Evolutionary conservation across 2,113 vertebrate species (phyloP), one percentile per base, ranked within the genome.

Genomic region (Pyxicephalus adspersus): DNA sequence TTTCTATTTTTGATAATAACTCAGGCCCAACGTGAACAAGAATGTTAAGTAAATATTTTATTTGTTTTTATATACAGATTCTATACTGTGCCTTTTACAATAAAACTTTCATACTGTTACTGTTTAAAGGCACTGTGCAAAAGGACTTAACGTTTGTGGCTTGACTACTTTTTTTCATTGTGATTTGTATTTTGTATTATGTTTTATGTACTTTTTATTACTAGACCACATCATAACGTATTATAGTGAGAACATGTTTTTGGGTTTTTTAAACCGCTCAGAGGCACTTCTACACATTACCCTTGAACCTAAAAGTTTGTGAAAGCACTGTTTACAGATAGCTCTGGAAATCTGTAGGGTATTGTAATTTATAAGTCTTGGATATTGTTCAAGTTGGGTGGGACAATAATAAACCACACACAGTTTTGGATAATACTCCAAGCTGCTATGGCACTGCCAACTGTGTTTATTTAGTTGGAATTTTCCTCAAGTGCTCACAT

Each of bases 121-220:
- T 85, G 57, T 87, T 18, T 18, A 51, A 29, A 22, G 87, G 67
- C 85, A 86, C 83, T 82, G 75, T 60, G 72, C 72, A 68, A 22
- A 83, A 70, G 66, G 52, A 23, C 83, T 72, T 72, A 45, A 38
- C 63, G 66, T 28, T 85, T 83, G 63, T 87, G 84, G 72, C 84
- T 86, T 86, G 87, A 87, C 87, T 90, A 86, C 86, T 88, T 67
- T 1, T 87, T 86, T 60, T 68, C 61, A 2, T 28, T 61, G 15
- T 19, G 15, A 19, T 31, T 16, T 25, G 28, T 63, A 63, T 45
- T 73, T 73, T 72, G 8, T 38, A 25, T 23, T 67, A 54, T 50
- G 22, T 60, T 55, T 57, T 65, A 23, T 64, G 26, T 64, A 13
- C 60, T 57, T 74, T 80, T 22, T 63, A 25, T 28, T 65, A 64